phyloP scores from a whole-genome alignment of 2,113 vertebrate genomes.

The Motacilla tschutschensis region DNA sequence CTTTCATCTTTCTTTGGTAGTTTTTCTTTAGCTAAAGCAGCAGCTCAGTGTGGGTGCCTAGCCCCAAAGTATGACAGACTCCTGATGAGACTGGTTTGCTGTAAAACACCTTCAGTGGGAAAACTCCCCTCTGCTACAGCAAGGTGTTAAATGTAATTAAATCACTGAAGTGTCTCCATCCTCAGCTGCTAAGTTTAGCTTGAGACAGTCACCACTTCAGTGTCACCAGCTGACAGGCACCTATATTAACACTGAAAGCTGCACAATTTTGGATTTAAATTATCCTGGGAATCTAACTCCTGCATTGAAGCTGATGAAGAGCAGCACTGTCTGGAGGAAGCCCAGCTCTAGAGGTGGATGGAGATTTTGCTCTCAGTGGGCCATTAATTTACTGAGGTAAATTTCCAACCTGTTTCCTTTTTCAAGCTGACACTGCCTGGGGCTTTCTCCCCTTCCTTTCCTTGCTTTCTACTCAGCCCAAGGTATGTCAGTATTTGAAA shows the following conservation, averaged over 20 bases:
- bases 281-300: conserved; percentile 41
- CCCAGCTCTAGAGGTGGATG: background rate
- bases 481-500: background rate
- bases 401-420: background rate
- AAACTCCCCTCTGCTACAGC: background rate
- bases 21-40: background rate
- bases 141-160: background rate
- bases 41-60: background rate
- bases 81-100: background rate
- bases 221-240: conserved; percentile 56
- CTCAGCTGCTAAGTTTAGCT: conserved; percentile 29
- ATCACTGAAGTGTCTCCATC: background rate
- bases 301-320: background rate
- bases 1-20: background rate
- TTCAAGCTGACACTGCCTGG: background rate
- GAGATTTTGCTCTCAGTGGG: background rate
- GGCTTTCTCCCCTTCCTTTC: background rate
- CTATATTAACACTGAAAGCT: conserved; percentile 16
- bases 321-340: background rate
- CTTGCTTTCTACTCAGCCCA: background rate
- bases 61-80: background rate
- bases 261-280: conserved; percentile 39
- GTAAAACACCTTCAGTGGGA: background rate
- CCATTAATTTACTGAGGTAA: background rate
- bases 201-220: conserved; percentile 21